A percentile compares a stretch with the other conserved stretches of the same genome.
Conservation (phyloP, 92 coral and sea anemone genomes). For the Porites cylindrica region DNA sequence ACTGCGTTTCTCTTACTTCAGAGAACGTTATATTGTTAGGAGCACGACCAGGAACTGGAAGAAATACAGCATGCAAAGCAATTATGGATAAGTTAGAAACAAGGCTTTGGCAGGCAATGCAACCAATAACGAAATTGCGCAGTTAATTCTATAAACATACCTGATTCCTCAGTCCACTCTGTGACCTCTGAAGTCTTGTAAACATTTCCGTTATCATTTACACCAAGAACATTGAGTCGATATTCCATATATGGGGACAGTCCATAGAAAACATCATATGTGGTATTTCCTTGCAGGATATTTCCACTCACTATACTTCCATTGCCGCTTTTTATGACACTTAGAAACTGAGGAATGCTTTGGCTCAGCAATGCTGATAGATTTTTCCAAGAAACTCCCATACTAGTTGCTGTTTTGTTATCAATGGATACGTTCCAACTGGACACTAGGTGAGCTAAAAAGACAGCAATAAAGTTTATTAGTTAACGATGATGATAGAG, state of each 20-base stretch:
- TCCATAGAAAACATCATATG: background rate
- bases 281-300: background rate
- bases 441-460: slow-evolving; percentile 6
- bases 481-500: too few species aligned
- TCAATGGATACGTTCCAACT: slow-evolving; percentile 1
- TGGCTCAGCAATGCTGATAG: background rate
- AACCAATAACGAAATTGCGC: too few species aligned
- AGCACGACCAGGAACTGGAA: background rate
- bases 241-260: background rate
- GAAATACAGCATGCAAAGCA: too few species aligned
- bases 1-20: background rate
- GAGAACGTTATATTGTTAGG: background rate
- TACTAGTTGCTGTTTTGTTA: background rate
- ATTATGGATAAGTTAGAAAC: too few species aligned
- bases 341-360: background rate
- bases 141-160: background rate
- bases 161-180: slow-evolving; percentile 10
- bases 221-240: background rate
- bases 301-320: background rate
- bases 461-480: background rate
- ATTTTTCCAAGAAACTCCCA: background rate
- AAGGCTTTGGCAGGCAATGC: too few species aligned
- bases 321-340: background rate
- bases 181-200: background rate
- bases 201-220: background rate